Percentiles rank a stretch among this genome's conserved stretches.
Evolutionary conservation across 2,888 invertebrate species (phyloP).

Genomic region (Ditula angustiorana): DNA sequence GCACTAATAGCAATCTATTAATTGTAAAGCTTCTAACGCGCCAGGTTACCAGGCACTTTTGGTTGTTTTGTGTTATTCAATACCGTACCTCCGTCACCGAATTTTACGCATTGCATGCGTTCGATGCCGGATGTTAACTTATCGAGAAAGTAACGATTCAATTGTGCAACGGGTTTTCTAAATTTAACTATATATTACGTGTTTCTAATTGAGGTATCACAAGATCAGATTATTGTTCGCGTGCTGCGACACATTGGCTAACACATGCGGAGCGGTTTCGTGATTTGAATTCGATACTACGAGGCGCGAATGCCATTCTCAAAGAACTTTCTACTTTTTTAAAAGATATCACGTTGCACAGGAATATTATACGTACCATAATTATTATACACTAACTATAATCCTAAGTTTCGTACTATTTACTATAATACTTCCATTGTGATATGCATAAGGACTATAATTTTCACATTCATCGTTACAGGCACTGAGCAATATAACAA

Average conservation of each 20-base stretch:
- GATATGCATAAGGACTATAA: no score
- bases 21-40: constrained; percentile 19
- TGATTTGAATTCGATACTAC: constrained; percentile 62
- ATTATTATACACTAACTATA: no score
- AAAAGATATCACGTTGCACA: constrained; percentile 48
- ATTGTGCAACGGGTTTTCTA: constrained; percentile 46
- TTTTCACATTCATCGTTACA: no score
- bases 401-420: no score
- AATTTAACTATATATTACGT: constrained; percentile 54
- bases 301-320: constrained; percentile 54
- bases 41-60: constrained; percentile 13
- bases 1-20: constrained; percentile 29
- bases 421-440: no score
- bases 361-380: no score
- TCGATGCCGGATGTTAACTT: constrained; percentile 38
- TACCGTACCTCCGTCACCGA: constrained; percentile 9
- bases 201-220: constrained; percentile 49
- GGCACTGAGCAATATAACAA: no score
- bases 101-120: constrained; percentile 22
- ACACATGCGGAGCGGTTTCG: constrained; percentile 53
- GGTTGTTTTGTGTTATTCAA: constrained; percentile 15
- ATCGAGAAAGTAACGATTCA: constrained; percentile 53
- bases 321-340: constrained; percentile 69
- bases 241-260: constrained; percentile 58
- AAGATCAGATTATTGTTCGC: constrained; percentile 53